Base-by-base conservation (phyloP, 2,113 vertebrate genomes). In the Vimba vimba region DNA sequence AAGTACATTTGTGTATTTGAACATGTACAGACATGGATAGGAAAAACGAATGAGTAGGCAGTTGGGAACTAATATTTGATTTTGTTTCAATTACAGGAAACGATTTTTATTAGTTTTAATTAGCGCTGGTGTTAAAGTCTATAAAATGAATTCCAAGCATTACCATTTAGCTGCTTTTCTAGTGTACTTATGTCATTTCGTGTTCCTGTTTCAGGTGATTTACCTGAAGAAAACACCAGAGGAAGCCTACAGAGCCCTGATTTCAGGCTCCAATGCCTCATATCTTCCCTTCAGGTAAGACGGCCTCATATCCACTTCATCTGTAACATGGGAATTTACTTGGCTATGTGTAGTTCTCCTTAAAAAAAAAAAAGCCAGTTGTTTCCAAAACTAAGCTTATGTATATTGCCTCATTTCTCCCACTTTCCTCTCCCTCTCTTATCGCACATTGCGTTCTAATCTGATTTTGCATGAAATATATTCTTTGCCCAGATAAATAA, bases 191-290 rank as follows among this genome's bases (percentile, higher is more conserved):
- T 50, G 43, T 74, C 5, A 23, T 5, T 39, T 85, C 13, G 83
- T 1, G 64, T 6, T 80, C 0, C 66, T 43, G 60, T 74, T 76
- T 21, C 93, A 99, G 98, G 97, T 99, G 69, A 97, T 98, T 90
- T 99, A 97, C 91, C 93, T 99, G 92, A 99, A 97, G 96, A 99
- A 97, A 91, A 96, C 97, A 6, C 97, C 98, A 81, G 97, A 99
- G 91, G 98, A 99, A 89, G 96, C 96, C 36, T 98, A 97, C 91
- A 94, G 97, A 92, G 94, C 92, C 0, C 96, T 99, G 89, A 90
- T 96, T 4, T 97, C 97, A 8, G 97, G 97, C 21, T 97, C 97
- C 89, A 97, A 96, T 74, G 94, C 97, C 76, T 95, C 96, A 2
- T 99, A 99, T 91, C 95, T 99, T 91, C 97, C 98, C 6, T 99